Evolutionary conservation across 2,888 invertebrate genomes (phyloP).

Genomic region (Druceiella hillmani): DNA sequence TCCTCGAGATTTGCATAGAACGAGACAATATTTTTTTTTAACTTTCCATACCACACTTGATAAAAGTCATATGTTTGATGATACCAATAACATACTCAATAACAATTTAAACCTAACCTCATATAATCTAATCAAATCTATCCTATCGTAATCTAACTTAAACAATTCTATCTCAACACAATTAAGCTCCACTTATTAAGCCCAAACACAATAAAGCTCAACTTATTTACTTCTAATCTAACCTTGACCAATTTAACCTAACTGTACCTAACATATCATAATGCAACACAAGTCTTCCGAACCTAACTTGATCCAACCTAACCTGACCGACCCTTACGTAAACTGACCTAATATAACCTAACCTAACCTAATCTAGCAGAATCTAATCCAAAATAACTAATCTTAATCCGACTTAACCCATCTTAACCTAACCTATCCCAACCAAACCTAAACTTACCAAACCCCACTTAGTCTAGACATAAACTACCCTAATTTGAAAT

Average conservation of each 20-base stretch:
- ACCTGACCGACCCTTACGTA: conserved; percentile 18
- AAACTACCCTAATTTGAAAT: conserved; percentile 27
- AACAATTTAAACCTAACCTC: conserved; percentile 10
- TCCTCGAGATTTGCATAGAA: too few relatives aligned
- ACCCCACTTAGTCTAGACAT: conserved; percentile 23
- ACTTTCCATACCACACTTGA: too few relatives aligned
- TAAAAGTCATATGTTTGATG: too few relatives aligned
- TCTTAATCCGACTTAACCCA: conserved; percentile 25
- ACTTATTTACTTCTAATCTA: conserved; percentile 23
- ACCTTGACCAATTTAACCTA: conserved; percentile 16
- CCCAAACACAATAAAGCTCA: conserved; percentile 25
- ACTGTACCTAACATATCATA: conserved; percentile 21
- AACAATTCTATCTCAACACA: conserved; percentile 25
- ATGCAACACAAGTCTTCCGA: conserved; percentile 19
- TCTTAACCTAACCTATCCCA: conserved; percentile 22
- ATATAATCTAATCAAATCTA: conserved; percentile 8
- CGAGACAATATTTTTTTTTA: too few relatives aligned
- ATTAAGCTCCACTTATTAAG: conserved; percentile 25
- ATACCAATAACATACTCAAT: too few relatives aligned
- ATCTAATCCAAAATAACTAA: conserved; percentile 26
- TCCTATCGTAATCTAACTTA: conserved; percentile 19
- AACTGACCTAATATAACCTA: conserved; percentile 21
- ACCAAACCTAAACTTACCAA: conserved; percentile 24
- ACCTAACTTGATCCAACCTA: conserved; percentile 22
- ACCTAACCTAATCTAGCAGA: conserved; percentile 24